These are phyloP conservation scores for Neopelma chrysocephalum DNA, from an alignment of 2,797 vertebrate genomes.

Conservation along the genomic window DNA sequence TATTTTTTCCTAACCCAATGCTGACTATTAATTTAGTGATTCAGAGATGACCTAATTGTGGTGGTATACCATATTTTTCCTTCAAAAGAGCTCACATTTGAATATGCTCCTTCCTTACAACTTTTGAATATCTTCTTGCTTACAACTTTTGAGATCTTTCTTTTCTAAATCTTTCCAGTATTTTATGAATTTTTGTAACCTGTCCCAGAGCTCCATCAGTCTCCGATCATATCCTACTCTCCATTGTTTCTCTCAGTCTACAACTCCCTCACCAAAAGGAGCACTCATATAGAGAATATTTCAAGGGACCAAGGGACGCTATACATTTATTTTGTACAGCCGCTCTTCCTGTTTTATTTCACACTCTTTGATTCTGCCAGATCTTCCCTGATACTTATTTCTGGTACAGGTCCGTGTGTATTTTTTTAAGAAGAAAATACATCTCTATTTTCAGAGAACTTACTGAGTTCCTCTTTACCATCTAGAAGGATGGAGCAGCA, in stretches of 20 bases:
- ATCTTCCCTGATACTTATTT: not conserved
- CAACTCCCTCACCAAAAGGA: not conserved
- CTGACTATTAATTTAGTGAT: not conserved
- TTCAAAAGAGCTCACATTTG: not conserved
- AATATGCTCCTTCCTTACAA: not conserved
- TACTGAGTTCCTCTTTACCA: not conserved
- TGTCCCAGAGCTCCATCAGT: not conserved
- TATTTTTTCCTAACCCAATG: not conserved
- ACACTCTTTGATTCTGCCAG: not conserved
- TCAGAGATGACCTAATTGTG: not conserved
- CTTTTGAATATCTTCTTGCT: not conserved
- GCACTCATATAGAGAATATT: not conserved
- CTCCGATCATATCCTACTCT: not conserved
- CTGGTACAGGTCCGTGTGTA: not conserved
- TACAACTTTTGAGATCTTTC: not conserved
- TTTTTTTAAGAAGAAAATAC: not conserved
- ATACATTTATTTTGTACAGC: not conserved
- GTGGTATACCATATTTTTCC: not conserved
- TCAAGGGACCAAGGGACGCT: not conserved
- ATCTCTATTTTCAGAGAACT: not conserved
- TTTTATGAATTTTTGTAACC: not conserved
- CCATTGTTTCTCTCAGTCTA: not conserved
- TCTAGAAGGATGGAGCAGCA: not conserved
- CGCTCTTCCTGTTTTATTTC: not conserved
- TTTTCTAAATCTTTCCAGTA: not conserved